Evolutionary conservation across 2,888 invertebrate species (phyloP).

Genomic region (Leucania comma): DNA sequence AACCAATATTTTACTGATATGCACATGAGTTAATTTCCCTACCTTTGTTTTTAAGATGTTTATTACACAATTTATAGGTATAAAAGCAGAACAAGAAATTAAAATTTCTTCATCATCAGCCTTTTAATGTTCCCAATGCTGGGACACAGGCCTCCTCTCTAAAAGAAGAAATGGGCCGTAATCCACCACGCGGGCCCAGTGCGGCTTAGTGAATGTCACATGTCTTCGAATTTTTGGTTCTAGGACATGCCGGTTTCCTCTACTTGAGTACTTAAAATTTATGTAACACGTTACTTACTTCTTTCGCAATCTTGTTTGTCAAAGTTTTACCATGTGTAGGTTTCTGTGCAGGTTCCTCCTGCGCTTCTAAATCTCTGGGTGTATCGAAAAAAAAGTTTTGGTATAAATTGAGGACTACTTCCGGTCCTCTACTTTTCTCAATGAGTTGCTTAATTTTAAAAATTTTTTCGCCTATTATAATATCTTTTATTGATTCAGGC

Average conservation of each 20-base stretch:
- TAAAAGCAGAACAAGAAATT: neutral
- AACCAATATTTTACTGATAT: too few species aligned
- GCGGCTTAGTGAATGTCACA: too few species aligned
- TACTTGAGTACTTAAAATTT: neutral
- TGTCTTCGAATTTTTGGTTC: too few species aligned
- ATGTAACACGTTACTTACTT: conserved; percentile 27
- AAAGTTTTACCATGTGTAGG: too few species aligned
- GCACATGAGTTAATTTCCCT: neutral
- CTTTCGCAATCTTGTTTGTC: neutral
- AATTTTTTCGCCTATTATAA: conserved; percentile 77
- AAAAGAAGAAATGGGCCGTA: too few species aligned
- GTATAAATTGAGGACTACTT: conserved; percentile 67
- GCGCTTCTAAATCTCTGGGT: neutral
- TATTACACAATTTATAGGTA: neutral
- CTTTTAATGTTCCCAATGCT: too few species aligned
- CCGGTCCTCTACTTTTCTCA: conserved; percentile 54
- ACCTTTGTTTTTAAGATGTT: neutral
- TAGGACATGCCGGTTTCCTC: too few species aligned
- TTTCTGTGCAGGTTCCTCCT: neutral
- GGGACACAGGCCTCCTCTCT: too few species aligned
- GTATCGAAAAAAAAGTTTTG: conserved; percentile 61
- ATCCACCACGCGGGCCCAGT: too few species aligned
- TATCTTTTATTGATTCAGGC: conserved; percentile 57
- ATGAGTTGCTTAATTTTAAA: conserved; percentile 66
- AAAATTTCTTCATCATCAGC: too few species aligned